Conservation (phyloP, 2,113 vertebrate genomes). For the Mola mola region DNA sequence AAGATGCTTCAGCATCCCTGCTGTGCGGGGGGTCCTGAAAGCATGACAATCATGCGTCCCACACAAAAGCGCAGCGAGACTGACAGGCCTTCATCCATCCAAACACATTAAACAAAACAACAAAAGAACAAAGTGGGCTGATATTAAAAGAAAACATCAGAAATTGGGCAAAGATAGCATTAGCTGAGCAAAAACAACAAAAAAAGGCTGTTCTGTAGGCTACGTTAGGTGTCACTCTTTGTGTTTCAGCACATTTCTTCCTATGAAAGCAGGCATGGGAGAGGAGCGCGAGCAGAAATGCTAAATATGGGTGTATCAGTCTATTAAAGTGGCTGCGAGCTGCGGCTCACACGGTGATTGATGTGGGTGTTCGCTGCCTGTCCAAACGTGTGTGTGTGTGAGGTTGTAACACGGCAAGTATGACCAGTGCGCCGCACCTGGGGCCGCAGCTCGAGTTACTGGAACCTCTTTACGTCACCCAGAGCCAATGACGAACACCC, state of each 20-base stretch:
- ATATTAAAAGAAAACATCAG: not conserved
- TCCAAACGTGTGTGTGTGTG: constrained; percentile 13
- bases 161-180: not conserved
- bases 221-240: constrained; percentile 26
- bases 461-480: constrained; percentile 59
- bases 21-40: not conserved
- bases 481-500: constrained; percentile 37
- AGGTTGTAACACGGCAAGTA: constrained; percentile 46
- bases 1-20: constrained; percentile 10
- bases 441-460: constrained; percentile 56
- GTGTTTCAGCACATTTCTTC: not conserved
- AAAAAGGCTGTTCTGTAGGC: constrained; percentile 8
- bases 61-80: constrained; percentile 18
- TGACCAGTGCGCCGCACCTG: constrained; percentile 60
- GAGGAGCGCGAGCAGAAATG: constrained; percentile 14
- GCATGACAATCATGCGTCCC: not conserved
- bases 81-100: constrained; percentile 32
- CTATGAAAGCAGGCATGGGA: constrained; percentile 29
- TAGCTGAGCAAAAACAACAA: constrained; percentile 26
- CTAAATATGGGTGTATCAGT: constrained; percentile 26
- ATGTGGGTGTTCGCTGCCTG: constrained; percentile 15
- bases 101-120: constrained; percentile 18
- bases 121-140: not conserved
- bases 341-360: constrained; percentile 5
- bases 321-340: constrained; percentile 10